phyloP scores from a whole-genome alignment of 2,113 vertebrate species.

The Scomber scombrus region DNA sequence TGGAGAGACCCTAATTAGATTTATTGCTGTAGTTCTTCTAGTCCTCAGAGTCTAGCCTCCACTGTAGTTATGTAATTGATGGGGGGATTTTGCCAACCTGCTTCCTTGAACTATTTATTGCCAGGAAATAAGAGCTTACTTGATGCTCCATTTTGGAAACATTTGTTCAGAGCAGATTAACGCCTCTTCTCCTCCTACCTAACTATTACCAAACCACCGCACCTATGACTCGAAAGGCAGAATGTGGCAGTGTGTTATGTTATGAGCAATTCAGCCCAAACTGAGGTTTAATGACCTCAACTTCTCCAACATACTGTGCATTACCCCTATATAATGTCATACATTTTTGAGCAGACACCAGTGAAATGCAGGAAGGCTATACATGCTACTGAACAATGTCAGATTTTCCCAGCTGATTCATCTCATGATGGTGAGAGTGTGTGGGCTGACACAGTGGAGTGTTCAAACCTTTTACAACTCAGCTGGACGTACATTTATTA shows the following conservation, averaged over 20 bases:
- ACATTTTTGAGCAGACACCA: constrained; percentile 3
- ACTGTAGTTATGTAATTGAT: constrained; percentile 29
- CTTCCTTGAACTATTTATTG: neutral
- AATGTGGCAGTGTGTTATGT: constrained; percentile 1
- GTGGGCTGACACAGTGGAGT: constrained; percentile 32
- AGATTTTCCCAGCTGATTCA: constrained; percentile 10
- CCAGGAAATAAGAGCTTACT: neutral
- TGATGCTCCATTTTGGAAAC: constrained; percentile 4
- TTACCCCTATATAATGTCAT: neutral
- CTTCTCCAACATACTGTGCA: neutral
- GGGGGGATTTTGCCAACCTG: constrained; percentile 5
- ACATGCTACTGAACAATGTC: constrained; percentile 33
- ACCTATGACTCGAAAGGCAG: neutral
- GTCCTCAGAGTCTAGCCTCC: constrained; percentile 25
- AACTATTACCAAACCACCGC: neutral
- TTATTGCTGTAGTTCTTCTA: constrained; percentile 34
- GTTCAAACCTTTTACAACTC: constrained; percentile 47
- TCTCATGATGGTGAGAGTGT: constrained; percentile 12
- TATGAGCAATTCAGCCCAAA: neutral
- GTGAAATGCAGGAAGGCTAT: constrained; percentile 1
- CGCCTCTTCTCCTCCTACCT: neutral
- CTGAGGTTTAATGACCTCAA: neutral
- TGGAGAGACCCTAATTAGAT: constrained; percentile 49
- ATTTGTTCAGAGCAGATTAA: constrained; percentile 3
- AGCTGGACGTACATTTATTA: constrained; percentile 50